Evolutionary conservation across 2,888 invertebrate genomes (phyloP).

Genomic region (Synergus umbraculus): DNA sequence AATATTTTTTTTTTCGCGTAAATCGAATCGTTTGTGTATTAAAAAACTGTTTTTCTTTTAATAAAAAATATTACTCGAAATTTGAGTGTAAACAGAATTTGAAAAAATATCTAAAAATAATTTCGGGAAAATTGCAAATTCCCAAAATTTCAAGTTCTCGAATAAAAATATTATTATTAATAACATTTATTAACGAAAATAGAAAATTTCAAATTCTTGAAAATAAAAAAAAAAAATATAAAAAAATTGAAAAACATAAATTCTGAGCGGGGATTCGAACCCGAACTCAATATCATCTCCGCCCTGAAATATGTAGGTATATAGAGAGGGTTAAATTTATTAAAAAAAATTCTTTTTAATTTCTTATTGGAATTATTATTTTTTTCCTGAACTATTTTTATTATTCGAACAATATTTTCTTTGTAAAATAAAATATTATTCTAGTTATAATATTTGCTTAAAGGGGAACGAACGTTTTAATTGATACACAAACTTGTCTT

Average conservation of each 20-base stretch:
- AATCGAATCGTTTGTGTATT: not conserved
- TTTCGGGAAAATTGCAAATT: too few relatives aligned
- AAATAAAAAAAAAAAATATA: too few relatives aligned
- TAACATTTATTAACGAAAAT: too few relatives aligned
- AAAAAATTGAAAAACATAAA: not conserved
- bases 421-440: not conserved
- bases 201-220: too few relatives aligned
- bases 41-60: too few relatives aligned
- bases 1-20: not conserved
- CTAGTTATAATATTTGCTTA: not conserved
- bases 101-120: too few relatives aligned
- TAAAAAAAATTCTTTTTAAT: not conserved
- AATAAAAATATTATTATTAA: too few relatives aligned
- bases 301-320: too few relatives aligned
- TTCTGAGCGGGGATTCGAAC: not conserved
- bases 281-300: not conserved
- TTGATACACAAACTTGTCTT: constrained; percentile 18
- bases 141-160: too few relatives aligned
- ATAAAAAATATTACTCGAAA: too few relatives aligned
- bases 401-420: not conserved
- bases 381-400: not conserved
- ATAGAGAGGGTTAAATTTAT: too few relatives aligned
- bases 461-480: not conserved
- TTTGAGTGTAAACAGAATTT: too few relatives aligned
- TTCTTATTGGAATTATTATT: not conserved